phyloP scores from a whole-genome alignment of 2,797 vertebrate species.

The Sebastes nivosus region DNA sequence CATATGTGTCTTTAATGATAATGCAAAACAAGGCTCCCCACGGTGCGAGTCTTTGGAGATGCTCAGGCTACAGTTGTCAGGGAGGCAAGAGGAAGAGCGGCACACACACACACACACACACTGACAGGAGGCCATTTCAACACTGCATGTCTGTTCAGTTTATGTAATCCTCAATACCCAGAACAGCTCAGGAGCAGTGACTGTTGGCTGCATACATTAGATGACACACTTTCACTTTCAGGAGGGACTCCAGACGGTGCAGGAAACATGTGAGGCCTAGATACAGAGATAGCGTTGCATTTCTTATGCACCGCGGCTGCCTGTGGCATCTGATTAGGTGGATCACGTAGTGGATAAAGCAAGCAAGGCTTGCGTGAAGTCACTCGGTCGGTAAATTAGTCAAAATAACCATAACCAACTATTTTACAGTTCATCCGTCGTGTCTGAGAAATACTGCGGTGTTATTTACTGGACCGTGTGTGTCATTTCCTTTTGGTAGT shows the following conservation, averaged over 20 bases:
- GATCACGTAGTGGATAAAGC: constrained; percentile 2
- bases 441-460: background rate
- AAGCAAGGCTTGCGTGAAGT: background rate
- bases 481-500: constrained; percentile 13
- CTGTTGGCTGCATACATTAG: constrained; percentile 75
- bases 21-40: constrained; percentile 71
- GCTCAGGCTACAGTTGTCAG: constrained; percentile 70
- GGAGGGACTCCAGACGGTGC: constrained; percentile 67
- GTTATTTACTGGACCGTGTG: background rate
- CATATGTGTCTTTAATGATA: constrained; percentile 73
- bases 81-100: constrained; percentile 56
- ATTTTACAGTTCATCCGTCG: background rate
- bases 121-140: constrained; percentile 52
- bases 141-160: constrained; percentile 68
- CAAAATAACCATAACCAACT: constrained; percentile 10
- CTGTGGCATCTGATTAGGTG: constrained; percentile 23
- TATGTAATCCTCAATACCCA: constrained; percentile 76
- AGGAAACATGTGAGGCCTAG: constrained; percentile 73
- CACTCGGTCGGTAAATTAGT: constrained; percentile 14
- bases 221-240: constrained; percentile 79
- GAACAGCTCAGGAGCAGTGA: constrained; percentile 67
- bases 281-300: constrained; percentile 56
- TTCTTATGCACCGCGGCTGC: constrained; percentile 17
- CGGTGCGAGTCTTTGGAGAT: constrained; percentile 66
- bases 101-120: constrained; percentile 1